These are phyloP conservation scores for Tokudaia muenninki DNA, from an alignment of 2,797 vertebrate species.

Conservation along the genomic window DNA sequence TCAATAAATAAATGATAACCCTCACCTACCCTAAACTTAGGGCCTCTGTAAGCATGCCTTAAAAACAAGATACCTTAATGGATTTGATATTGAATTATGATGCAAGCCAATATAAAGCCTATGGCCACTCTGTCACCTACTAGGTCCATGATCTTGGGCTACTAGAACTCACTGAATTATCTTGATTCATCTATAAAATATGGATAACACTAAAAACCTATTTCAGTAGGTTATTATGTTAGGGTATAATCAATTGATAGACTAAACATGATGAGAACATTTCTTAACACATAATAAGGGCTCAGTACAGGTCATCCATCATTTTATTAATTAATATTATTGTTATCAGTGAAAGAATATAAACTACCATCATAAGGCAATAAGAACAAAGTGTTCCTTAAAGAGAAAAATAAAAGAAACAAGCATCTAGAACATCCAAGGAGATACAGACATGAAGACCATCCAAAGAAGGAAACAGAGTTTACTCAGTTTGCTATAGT, in stretches of 20 bases:
- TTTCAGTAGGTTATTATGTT: neutral
- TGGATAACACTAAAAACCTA: conserved; percentile 25
- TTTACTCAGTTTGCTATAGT: neutral
- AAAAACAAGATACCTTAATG: neutral
- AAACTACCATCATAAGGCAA: neutral
- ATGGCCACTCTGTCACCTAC: neutral
- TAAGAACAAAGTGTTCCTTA: neutral
- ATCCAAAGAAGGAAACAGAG: neutral
- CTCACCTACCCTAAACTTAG: neutral
- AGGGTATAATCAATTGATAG: conserved; percentile 46
- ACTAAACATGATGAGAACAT: neutral
- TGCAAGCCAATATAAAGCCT: neutral
- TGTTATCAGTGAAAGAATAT: neutral
- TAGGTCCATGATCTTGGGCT: neutral
- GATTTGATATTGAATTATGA: neutral
- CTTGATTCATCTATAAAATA: conserved; percentile 20
- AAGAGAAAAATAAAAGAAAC: conserved; percentile 22
- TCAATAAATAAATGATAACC: neutral
- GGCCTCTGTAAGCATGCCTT: conserved; percentile 12
- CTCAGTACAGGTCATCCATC: conserved; percentile 1
- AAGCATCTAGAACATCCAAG: neutral
- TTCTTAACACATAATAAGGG: conserved; percentile 39
- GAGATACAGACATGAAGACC: neutral
- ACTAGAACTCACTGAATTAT: conserved; percentile 19
- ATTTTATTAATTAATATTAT: conserved; percentile 42